Evolutionary conservation across 2,888 invertebrate species (phyloP), one percentile per base, ranked within the genome.

Genomic region (Tortricodes alternella): DNA sequence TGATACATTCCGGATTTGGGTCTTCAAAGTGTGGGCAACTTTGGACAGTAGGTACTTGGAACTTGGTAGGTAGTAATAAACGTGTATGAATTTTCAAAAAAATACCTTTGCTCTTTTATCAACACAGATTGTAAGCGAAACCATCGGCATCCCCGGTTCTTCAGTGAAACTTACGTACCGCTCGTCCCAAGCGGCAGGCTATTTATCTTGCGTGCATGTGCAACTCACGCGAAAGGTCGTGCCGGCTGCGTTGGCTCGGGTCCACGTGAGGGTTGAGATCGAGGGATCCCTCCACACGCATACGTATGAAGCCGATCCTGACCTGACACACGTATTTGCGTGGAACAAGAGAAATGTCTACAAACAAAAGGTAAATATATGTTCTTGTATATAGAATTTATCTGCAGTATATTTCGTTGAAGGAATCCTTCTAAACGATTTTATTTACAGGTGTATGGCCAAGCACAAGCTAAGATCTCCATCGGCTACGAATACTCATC

Each of bases 291-390:
- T 97, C 9, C 96, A 98, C 82, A 95, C 97, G 9, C 96, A 96
- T 83, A 95, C 95, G 0, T 98, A 99, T 81, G 99, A 99, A 85
- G 98, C 99, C 0, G 98, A 98, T 83, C 97, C 98, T 0, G 96
- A 97, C 78, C 91, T 99, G 58, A 96, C 96, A 48, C 98, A 98
- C 83, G 97, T 97, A 6, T 99, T 98, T 80, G 97, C 98, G 1
- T 99, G 99, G 99, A 98, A 98, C 83, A 97, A 98, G 81, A 92
- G 97, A 61, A 99, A 99, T 83, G 98, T 98, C 35, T 99, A 99
- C 88, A 96, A 97, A 75, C 98, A 99, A 88, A 98, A 98, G 91
- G 97, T 86, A 64, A 50, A 34, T 21, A 11, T 21, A 27, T 27
- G 9, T 37, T 9, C 3, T 6, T 3, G 21, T 21, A 21, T 21